phyloP scores from a whole-genome alignment of 2,113 vertebrate species.

The Camelus bactrianus region DNA sequence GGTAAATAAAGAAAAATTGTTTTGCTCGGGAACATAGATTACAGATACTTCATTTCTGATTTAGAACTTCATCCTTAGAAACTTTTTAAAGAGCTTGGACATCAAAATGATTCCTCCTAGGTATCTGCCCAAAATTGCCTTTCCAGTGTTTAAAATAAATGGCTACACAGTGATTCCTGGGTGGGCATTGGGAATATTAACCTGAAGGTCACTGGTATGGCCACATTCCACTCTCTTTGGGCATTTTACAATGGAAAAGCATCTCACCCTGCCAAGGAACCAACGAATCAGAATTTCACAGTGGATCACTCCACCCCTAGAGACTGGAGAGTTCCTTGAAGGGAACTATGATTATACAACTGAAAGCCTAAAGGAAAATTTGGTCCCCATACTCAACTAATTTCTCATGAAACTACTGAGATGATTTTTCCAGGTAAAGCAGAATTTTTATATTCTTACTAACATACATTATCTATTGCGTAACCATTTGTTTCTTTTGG shows the following conservation, averaged over 20 bases:
- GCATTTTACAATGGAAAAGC: neutral
- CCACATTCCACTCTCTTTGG: neutral
- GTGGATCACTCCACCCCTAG: neutral
- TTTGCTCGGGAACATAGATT: slow-evolving; percentile 46
- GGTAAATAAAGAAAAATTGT: slow-evolving; percentile 51
- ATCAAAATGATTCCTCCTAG: slow-evolving; percentile 48
- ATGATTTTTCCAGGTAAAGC: slow-evolving; percentile 18
- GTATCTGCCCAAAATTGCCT: neutral
- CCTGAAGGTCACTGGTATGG: neutral
- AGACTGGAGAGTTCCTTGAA: neutral
- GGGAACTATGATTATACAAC: neutral
- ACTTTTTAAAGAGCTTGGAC: slow-evolving; percentile 20
- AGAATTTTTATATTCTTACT: neutral
- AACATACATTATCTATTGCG: neutral
- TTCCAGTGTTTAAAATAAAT: slow-evolving; percentile 56
- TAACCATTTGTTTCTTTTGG: neutral
- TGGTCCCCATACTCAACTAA: neutral
- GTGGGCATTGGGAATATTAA: neutral
- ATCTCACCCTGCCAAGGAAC: neutral
- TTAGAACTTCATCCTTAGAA: slow-evolving; percentile 56
- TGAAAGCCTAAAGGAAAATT: slow-evolving; percentile 28
- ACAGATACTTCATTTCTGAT: slow-evolving; percentile 39
- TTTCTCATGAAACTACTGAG: slow-evolving; percentile 25
- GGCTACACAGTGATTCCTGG: slow-evolving; percentile 3
- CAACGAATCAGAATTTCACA: neutral